Percentiles rank a stretch among this genome's conserved stretches.
phyloP scores from a whole-genome alignment of 2,888 invertebrate genomes.

The Cryptus armator region DNA sequence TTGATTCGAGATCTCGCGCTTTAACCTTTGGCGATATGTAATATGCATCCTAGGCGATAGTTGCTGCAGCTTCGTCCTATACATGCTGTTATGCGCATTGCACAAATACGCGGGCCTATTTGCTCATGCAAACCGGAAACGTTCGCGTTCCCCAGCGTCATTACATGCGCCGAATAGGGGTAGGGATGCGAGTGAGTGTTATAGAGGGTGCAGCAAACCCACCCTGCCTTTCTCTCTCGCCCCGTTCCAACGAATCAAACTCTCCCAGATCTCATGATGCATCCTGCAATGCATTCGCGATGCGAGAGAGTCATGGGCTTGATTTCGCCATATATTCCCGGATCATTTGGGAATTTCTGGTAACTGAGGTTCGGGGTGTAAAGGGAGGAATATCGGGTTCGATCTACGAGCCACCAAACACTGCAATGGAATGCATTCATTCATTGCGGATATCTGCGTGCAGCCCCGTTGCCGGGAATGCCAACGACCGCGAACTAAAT shows the following conservation, averaged over 20 bases:
- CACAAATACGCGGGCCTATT: conserved; percentile 43
- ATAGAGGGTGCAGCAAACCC: conserved; percentile 1
- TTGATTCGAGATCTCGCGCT: neutral
- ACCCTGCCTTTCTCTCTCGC: neutral
- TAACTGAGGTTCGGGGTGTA: neutral
- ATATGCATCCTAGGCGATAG: conserved; percentile 14
- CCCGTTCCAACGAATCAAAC: conserved; percentile 18
- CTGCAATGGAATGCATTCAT: conserved; percentile 56
- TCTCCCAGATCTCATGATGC: conserved; percentile 55
- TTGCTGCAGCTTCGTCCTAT: neutral
- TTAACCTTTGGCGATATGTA: neutral
- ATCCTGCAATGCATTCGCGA: conserved; percentile 53
- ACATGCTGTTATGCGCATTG: conserved; percentile 20
- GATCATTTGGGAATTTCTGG: conserved; percentile 66
- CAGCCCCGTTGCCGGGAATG: conserved; percentile 22
- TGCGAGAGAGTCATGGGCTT: conserved; percentile 60
- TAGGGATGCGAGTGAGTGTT: conserved; percentile 37
- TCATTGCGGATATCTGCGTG: conserved; percentile 20
- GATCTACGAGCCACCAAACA: conserved; percentile 45
- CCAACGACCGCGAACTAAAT: conserved; percentile 22
- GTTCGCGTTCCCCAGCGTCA: conserved; percentile 45
- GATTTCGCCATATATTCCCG: conserved; percentile 63
- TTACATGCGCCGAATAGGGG: conserved; percentile 35
- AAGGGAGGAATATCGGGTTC: conserved; percentile 46
- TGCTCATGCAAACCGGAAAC: conserved; percentile 53